Conservation (phyloP, 1,140 invertebrate genomes). For the Heliconius melpomene region DNA sequence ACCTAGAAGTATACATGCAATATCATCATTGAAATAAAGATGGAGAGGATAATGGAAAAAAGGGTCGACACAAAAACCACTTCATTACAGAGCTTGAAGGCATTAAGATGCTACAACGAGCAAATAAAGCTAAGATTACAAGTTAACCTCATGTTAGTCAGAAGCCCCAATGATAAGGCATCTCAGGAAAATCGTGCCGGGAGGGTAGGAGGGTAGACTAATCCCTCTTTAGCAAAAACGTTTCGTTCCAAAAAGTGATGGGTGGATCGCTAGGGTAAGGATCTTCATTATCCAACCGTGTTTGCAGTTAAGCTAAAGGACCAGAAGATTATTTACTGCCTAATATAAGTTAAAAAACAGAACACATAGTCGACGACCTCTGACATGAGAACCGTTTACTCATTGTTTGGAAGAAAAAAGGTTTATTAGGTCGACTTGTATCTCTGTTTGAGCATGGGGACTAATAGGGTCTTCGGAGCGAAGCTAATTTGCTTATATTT, state of each 20-base stretch:
- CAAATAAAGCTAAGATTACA: slow-evolving; percentile 80
- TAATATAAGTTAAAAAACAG: slow-evolving; percentile 42
- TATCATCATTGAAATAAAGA: slow-evolving; percentile 33
- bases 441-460: slow-evolving; percentile 24
- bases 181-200: slow-evolving; percentile 74
- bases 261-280: slow-evolving; percentile 69
- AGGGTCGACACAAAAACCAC: slow-evolving; percentile 52
- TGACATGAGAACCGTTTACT: slow-evolving; percentile 33
- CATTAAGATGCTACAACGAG: slow-evolving; percentile 72
- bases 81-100: slow-evolving; percentile 67
- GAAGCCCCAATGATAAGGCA: slow-evolving; percentile 79
- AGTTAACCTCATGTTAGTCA: slow-evolving; percentile 79
- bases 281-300: slow-evolving; percentile 76
- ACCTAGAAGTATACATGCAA: neutral
- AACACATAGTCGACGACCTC: slow-evolving; percentile 29
- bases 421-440: slow-evolving; percentile 16
- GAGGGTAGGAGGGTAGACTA: slow-evolving; percentile 65
- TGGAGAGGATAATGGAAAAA: slow-evolving; percentile 49
- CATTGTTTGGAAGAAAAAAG: slow-evolving; percentile 32
- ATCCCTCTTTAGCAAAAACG: slow-evolving; percentile 81
- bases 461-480: slow-evolving; percentile 11
- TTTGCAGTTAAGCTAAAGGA: slow-evolving; percentile 75
- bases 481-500: neutral
- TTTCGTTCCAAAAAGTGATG: slow-evolving; percentile 79
- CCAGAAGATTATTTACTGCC: slow-evolving; percentile 64